Evolutionary conservation across 2,113 vertebrate genomes (phyloP).

Genomic region (Zingel zingel): DNA sequence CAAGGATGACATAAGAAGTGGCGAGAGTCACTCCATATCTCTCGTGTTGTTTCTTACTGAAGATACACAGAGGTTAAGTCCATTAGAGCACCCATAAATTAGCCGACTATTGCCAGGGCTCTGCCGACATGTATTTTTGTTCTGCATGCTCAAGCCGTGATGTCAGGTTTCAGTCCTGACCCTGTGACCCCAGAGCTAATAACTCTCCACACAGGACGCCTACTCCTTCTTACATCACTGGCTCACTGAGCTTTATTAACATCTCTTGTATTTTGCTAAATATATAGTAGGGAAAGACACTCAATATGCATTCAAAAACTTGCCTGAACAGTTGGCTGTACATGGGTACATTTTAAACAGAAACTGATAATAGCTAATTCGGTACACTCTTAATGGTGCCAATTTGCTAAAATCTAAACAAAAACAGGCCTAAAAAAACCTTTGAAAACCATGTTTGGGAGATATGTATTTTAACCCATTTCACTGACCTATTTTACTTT

Average conservation of each 20-base stretch:
- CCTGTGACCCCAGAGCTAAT: conserved; percentile 64
- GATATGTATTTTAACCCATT: background rate
- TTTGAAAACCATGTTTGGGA: background rate
- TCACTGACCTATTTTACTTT: conserved; percentile 15
- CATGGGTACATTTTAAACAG: background rate
- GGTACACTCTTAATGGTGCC: background rate
- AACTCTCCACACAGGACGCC: conserved; percentile 56
- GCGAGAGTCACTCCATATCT: conserved; percentile 46
- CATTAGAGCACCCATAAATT: conserved; percentile 57
- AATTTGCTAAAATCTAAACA: background rate
- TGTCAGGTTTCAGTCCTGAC: conserved; percentile 74
- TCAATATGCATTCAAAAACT: background rate
- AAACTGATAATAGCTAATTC: background rate
- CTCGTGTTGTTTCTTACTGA: conserved; percentile 51
- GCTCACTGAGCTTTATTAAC: conserved; percentile 27
- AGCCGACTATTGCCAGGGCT: conserved; percentile 52
- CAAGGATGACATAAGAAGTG: conserved; percentile 39
- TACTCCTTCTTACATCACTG: conserved; percentile 20
- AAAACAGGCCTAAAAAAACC: background rate
- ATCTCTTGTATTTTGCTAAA: background rate
- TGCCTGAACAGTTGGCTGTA: background rate
- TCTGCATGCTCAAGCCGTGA: conserved; percentile 66
- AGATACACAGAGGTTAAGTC: conserved; percentile 63
- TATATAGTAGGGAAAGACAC: background rate
- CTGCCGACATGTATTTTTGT: conserved; percentile 62